Evolutionary conservation across 2,797 vertebrate genomes (phyloP).

Genomic region (Xenops minutus): DNA sequence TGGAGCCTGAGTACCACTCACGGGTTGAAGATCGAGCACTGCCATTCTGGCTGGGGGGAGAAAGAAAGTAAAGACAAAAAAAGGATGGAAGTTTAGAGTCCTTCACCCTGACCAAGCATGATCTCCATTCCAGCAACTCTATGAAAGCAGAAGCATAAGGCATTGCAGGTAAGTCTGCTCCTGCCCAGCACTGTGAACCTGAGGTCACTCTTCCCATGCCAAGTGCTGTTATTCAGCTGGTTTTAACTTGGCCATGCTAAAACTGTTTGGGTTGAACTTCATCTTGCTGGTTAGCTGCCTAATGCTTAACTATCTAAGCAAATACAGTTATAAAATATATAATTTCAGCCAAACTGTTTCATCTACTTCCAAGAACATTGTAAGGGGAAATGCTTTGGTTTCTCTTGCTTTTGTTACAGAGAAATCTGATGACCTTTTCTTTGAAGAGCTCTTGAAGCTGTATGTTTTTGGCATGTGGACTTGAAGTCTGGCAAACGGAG

Average conservation of each 20-base stretch:
- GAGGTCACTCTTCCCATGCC: not conserved
- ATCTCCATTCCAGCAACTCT: not conserved
- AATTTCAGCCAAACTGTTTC: conserved; percentile 44
- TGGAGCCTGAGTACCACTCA: not conserved
- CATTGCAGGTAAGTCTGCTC: not conserved
- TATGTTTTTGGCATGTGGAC: conserved; percentile 13
- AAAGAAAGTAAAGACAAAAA: not conserved
- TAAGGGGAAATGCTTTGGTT: conserved; percentile 48
- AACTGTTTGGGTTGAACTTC: not conserved
- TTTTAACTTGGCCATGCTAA: conserved; percentile 22
- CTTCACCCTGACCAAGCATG: not conserved
- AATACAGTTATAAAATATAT: conserved; percentile 52
- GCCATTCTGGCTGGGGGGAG: not conserved
- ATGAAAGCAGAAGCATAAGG: not conserved
- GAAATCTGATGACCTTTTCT: conserved; percentile 62
- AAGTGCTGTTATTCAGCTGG: not conserved
- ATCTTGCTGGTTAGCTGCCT: not conserved
- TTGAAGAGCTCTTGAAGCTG: conserved; percentile 36
- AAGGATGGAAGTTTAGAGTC: not conserved
- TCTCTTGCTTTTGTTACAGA: conserved; percentile 40
- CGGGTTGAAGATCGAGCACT: not conserved
- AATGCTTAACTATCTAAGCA: conserved; percentile 3
- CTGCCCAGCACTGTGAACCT: not conserved
- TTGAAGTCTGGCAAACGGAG: conserved; percentile 53
- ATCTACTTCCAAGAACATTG: conserved; percentile 48